Percentiles rank a stretch among this genome's conserved stretches.
Evolutionary conservation across 2,113 vertebrate genomes (phyloP).

Genomic region (Cyanistes caeruleus): DNA sequence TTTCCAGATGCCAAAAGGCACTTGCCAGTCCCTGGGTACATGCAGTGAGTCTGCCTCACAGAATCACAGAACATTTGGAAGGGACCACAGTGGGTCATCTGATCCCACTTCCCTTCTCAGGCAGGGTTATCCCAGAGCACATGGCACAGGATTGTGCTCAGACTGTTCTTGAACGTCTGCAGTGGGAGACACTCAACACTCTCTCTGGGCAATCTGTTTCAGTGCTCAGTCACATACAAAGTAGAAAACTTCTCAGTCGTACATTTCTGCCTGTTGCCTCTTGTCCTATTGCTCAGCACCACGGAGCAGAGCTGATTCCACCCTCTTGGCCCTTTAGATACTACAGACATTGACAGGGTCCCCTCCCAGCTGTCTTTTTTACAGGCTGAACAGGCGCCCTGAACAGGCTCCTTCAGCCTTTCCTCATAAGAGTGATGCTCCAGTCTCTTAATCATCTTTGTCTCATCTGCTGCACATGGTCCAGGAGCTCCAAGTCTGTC

Average conservation of each 20-base stretch:
- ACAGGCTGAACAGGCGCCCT: neutral
- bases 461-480: neutral
- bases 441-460: neutral
- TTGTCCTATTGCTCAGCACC: neutral
- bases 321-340: neutral
- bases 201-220: neutral
- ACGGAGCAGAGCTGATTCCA: accelerated
- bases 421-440: neutral
- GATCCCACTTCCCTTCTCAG: neutral
- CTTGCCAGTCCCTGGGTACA: neutral
- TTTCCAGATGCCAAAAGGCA: neutral
- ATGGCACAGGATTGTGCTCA: neutral
- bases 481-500: neutral
- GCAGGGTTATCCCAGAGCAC: neutral
- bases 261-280: neutral
- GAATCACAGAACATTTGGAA: neutral
- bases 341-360: neutral
- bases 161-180: accelerated
- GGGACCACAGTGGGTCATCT: too few species aligned
- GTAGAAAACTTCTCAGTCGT: neutral
- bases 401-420: neutral
- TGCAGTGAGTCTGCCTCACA: neutral
- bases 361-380: neutral
- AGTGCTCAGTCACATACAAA: neutral
- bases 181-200: neutral